Evolutionary conservation across 2,888 invertebrate genomes (phyloP), one percentile per base, ranked within the genome.

Genomic region (Formica aserva): DNA sequence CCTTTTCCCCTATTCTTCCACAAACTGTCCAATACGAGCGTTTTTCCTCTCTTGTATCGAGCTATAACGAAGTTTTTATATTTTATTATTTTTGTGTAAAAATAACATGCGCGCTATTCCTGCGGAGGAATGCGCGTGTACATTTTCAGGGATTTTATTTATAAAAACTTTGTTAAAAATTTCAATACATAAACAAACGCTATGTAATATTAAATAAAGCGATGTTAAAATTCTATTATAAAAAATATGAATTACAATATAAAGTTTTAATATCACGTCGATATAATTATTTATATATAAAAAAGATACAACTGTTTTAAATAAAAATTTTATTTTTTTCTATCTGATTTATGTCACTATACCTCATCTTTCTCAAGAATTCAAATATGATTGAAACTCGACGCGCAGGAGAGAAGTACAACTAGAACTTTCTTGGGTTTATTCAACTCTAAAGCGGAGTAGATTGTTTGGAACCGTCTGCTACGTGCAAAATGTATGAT

Each of bases 401-500:
- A 55, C 72, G 45, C 57, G 55, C 60, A 45, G 22, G 32, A 13
- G 66, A 78, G 80, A 52, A 52, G 52, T 52, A 45, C 72, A 35
- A 48, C 63, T 76, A 55, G 60, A 82, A 82, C 65, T 82, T 82
- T 52, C 77, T 75, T 52, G 38, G 75, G 35, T 75, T 63, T 76
- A 62, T 65, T 82, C 65, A 76, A 45, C 78, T 62, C 72, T 71
- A 41, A 71, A 71, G 78, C 71, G 72, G 60, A 72, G 72, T 72
- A 72, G 78, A 78, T 78, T 80, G 78, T 80, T 72, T 62, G 78
- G 72, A 80, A 80, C 78, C 78, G 72, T 80, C 72, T 80, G 60
- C 60, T 80, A 80, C 72, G 78, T 62, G 72, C 60, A 86, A 91
- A 90, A 90, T 90, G 86, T 86, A 88, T 86, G 85, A 88, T 80